Percentiles rank a stretch among this genome's conserved stretches.
These are phyloP conservation scores for Bombus turneri DNA, from an alignment of 1,140 invertebrate genomes.

Conservation along the genomic window DNA sequence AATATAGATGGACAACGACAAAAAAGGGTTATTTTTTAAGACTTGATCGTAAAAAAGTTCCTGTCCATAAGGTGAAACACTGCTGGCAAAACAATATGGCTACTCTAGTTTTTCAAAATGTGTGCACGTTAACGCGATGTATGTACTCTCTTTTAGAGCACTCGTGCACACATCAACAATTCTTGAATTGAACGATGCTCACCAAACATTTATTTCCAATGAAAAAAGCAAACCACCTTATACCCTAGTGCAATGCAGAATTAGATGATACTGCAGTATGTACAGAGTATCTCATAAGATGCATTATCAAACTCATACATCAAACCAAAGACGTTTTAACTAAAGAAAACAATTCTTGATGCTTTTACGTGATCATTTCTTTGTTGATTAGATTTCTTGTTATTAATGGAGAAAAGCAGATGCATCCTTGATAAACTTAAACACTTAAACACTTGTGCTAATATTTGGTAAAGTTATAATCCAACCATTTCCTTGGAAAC, in stretches of 20 bases:
- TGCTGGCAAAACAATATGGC: constrained; percentile 26
- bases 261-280: constrained; percentile 75
- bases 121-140: constrained; percentile 13
- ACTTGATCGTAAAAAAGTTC: constrained; percentile 21
- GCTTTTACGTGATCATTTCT: constrained; percentile 26
- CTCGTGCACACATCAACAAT: background rate
- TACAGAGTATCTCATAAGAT: constrained; percentile 53
- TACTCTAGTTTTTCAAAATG: constrained; percentile 27
- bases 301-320: background rate
- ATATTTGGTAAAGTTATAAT: background rate
- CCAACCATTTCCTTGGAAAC: background rate
- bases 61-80: constrained; percentile 9
- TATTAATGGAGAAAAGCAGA: background rate
- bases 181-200: constrained; percentile 19
- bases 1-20: constrained; percentile 5
- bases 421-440: constrained; percentile 27
- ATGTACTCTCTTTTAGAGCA: background rate
- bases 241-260: constrained; percentile 71
- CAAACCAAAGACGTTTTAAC: constrained; percentile 7
- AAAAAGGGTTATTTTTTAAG: background rate
- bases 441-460: background rate
- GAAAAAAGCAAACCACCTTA: constrained; percentile 67
- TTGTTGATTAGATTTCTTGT: background rate
- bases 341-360: constrained; percentile 41
- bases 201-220: constrained; percentile 59